Percentiles rank a stretch among this genome's conserved stretches.
Evolutionary conservation across 2,113 vertebrate genomes (phyloP).

Genomic region (Bambusicola thoracicus): DNA sequence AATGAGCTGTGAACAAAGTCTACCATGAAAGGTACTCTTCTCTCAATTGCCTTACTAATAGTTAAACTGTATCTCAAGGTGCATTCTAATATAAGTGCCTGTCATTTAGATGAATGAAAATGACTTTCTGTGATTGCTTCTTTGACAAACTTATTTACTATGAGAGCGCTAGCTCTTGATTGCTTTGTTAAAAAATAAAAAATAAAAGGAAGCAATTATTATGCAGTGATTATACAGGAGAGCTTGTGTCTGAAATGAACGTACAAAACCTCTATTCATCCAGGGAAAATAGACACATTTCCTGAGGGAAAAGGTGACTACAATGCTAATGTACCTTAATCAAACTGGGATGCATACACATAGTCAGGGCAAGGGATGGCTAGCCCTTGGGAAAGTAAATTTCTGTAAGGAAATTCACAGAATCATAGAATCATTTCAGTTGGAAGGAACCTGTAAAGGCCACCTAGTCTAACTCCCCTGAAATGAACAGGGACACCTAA

Average conservation of each 20-base stretch:
- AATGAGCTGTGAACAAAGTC: not conserved
- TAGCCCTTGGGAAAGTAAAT: not conserved
- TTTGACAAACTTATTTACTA: conserved; percentile 38
- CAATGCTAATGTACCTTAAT: not conserved
- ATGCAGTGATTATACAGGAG: not conserved
- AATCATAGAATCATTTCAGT: too few relatives aligned
- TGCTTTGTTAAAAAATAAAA: not conserved
- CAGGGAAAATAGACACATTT: not conserved
- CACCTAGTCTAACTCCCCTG: too few relatives aligned
- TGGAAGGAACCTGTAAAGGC: too few relatives aligned
- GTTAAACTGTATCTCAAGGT: not conserved
- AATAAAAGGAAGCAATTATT: not conserved
- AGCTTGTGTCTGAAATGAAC: not conserved
- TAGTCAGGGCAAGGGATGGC: not conserved
- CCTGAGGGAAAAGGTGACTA: not conserved
- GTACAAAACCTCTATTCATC: not conserved
- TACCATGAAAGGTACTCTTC: not conserved
- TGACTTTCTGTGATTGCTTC: not conserved
- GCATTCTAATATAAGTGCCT: not conserved
- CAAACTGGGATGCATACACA: not conserved
- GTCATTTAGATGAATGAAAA: not conserved
- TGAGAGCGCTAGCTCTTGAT: not conserved
- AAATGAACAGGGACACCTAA: too few relatives aligned
- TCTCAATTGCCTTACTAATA: not conserved
- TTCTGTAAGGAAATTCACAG: not conserved